These are phyloP conservation scores for Mus spretus DNA, from an alignment of 2,797 vertebrate species.

Conservation along the genomic window DNA sequence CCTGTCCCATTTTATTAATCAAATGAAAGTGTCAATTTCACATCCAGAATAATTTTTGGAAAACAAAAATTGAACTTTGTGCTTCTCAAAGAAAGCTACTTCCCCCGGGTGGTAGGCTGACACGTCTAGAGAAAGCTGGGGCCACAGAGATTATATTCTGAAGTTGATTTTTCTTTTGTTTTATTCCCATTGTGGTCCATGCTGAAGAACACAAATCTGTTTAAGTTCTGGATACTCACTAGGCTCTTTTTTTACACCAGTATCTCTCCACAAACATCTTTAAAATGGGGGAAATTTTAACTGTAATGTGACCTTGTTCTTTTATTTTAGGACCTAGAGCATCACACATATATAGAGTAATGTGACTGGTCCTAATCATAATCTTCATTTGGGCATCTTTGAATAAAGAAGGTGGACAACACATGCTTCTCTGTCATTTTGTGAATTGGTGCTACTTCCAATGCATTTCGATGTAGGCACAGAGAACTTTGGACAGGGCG, in stretches of 20 bases:
- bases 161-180: slow-evolving; percentile 15
- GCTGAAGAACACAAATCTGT: slow-evolving; percentile 11
- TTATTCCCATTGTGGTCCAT: background rate
- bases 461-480: background rate
- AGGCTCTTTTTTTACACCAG: slow-evolving; percentile 5
- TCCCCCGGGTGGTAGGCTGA: background rate
- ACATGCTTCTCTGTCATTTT: background rate
- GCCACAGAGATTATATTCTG: background rate
- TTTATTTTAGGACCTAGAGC: slow-evolving; percentile 27
- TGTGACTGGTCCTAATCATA: background rate
- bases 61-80: background rate
- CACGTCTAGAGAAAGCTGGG: background rate
- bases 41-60: slow-evolving; percentile 2
- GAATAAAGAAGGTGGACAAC: background rate
- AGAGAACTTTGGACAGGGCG: background rate
- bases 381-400: background rate
- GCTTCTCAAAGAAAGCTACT: slow-evolving; percentile 17
- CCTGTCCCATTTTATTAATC: background rate
- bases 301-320: background rate
- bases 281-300: slow-evolving; percentile 42
- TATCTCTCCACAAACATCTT: slow-evolving; percentile 47
- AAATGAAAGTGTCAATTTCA: background rate
- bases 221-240: slow-evolving; percentile 8
- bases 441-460: background rate
- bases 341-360: background rate